Evolutionary conservation across 2,888 invertebrate species (phyloP), one percentile per base, ranked within the genome.

Genomic region (Meandrusa payeni): DNA sequence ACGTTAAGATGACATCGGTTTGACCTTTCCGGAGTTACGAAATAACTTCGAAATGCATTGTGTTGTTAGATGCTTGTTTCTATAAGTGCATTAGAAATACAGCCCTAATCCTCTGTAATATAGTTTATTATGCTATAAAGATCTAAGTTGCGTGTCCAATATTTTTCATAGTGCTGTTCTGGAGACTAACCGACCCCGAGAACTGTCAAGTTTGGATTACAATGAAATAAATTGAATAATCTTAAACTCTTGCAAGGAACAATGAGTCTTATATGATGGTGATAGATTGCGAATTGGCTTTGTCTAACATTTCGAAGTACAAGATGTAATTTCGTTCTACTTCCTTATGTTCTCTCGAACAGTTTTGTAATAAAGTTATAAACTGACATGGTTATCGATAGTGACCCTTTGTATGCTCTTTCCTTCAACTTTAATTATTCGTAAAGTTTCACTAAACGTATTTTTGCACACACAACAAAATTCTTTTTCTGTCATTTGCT

Each of bases 201-300:
- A 31, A 23, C 23, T 37, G 36, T 31, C 36, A 36, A 24, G 36
- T 36, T 31, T 36, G 29, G 41, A 41, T 41, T 42, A 36, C 36
- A 37, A 19, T 37, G 24, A 31, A 24, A 24, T 41, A 41, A 41
- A 40, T 28, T 41, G 45, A 41, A 41, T 40, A 36, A 36, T 46
- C 23, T 40, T n/a, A 12, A 39, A 9, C 27, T 19, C 6, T 5
- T 5, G 12, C 29, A 19, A 46, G 11, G 26, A 31, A 40, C 34
- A 36, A 28, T 36, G 23, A 37, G 5, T 12, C 24, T 29, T 29
- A 9, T 5, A 1, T 4, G 5, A 28, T 5, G 3, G 12, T 26
- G 23, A 24, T 31, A 31, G 40, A 24, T 32, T 19, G 7, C n/a
- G n/a, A n/a, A 24, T 19, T 36, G 4, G 22, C 12, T 13, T 9